Conservation (phyloP, 2,113 vertebrate genomes). For the Phyllostomus hastatus region DNA sequence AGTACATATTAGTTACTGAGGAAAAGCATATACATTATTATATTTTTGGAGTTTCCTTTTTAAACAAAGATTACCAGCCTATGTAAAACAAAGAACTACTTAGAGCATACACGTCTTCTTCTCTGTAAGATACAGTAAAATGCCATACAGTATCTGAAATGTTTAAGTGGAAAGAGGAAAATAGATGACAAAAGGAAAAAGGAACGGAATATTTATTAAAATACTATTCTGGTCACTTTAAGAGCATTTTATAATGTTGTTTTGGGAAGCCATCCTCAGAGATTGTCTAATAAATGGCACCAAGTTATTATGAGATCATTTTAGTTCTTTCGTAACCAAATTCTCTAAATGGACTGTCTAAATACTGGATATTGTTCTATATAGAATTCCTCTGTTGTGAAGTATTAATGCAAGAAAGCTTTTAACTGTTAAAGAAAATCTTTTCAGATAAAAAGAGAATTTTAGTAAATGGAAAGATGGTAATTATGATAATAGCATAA, state of each 20-base stretch:
- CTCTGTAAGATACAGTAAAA: background rate
- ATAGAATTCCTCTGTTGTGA: constrained; percentile 19
- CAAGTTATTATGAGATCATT: background rate
- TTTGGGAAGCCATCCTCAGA: background rate
- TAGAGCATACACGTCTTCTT: background rate
- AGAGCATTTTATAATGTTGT: background rate
- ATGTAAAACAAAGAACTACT: background rate
- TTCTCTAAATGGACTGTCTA: constrained; percentile 29
- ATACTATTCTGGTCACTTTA: constrained; percentile 3
- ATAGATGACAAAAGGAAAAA: background rate
- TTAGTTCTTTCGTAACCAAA: constrained; percentile 4
- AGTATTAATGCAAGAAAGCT: constrained; percentile 47
- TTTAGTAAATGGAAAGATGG: constrained; percentile 45
- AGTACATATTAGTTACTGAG: background rate
- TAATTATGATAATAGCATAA: constrained; percentile 57
- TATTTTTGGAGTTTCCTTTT: constrained; percentile 8
- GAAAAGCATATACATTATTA: background rate
- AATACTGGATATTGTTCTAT: background rate
- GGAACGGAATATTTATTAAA: background rate
- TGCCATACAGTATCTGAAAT: background rate
- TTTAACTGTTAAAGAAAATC: constrained; percentile 45
- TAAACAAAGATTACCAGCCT: background rate
- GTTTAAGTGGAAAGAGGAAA: background rate
- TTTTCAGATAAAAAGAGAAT: constrained; percentile 48
- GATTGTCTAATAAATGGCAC: background rate